Conservation (phyloP, 2,888 invertebrate species). For the Platycheirus albimanus region DNA sequence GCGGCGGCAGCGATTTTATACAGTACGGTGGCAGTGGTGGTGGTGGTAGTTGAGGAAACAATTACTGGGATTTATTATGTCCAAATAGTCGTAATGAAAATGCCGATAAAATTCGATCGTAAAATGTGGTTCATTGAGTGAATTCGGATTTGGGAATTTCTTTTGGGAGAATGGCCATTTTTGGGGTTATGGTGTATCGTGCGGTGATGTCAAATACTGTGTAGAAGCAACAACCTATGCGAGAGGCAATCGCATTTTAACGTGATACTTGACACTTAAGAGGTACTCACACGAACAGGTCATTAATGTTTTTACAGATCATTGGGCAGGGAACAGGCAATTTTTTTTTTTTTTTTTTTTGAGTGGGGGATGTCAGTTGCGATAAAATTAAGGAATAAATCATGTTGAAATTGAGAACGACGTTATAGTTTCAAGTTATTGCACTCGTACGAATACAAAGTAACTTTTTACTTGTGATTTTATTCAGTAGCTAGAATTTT, state of each 20-base stretch:
- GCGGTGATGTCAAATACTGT: constrained; percentile 36
- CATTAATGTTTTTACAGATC: constrained; percentile 58
- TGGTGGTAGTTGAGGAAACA: constrained; percentile 49
- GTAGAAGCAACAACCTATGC: not conserved
- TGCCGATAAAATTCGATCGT: constrained; percentile 67
- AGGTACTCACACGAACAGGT: constrained; percentile 22
- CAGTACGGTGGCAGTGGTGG: no score
- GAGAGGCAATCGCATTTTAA: constrained; percentile 33
- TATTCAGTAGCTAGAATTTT: no score
- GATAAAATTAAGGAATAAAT: not conserved
- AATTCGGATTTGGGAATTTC: constrained; percentile 38
- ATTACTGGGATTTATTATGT: constrained; percentile 67
- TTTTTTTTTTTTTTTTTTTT: not conserved
- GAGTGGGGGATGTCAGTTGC: not conserved
- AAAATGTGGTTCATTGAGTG: constrained; percentile 57
- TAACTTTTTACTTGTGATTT: no score
- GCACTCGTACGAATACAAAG: no score
- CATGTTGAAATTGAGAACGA: no score
- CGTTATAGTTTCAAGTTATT: no score
- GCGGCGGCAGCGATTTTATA: no score
- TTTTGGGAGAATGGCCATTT: constrained; percentile 33
- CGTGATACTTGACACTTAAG: constrained; percentile 63
- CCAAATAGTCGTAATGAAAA: constrained; percentile 67
- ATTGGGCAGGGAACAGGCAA: constrained; percentile 11
- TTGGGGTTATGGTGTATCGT: constrained; percentile 44